Evolutionary conservation across 2,113 vertebrate genomes (phyloP), one percentile per base, ranked within the genome.

Genomic region (Myodes glareolus): DNA sequence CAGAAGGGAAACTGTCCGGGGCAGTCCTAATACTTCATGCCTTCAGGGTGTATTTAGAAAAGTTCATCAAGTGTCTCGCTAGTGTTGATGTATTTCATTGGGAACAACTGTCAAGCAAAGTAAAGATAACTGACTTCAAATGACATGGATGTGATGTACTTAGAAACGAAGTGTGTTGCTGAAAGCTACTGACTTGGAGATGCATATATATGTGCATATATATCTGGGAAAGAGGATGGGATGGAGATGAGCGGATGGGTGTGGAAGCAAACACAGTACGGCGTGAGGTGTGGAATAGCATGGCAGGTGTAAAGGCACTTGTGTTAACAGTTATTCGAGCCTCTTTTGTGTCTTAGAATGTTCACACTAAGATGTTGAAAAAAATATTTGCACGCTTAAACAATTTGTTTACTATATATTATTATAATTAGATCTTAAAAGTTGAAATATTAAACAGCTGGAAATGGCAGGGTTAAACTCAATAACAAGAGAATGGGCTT

Each of bases 171-270:
- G 33, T 36, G 5, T 17, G 68, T 23, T 50, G 58, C 29, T 14
- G 31, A 45, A 29, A 33, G 21, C 68, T 42, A 36, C 33, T 58
- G 52, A 13, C 33, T 55, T 4, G 58, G 72, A 81, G 87, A 58
- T 47, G 31, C 21, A 77, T 25, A 52, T 52, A 52, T n/a, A 55
- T 55, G 55, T 58, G 55, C 16, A 58, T 58, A 5, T 58, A 1
- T 58, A 58, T 58, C 17, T 58, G 33, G 86, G 27, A 4, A 13
- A 76, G 87, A 68, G 19, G 61, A 1, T 27, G 50, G 68, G 45
- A 1, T 1, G 10, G 19, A 5, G 16, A 19, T 4, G 8, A 42
- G 65, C 0, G 21, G 47, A 29, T 10, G 14, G 0, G 16, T 39
- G 11, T 7, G 45, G 21, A 68, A n/a, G 86, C 33, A 27, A 45